Evolutionary conservation across 2,113 vertebrate genomes (phyloP), one percentile per base, ranked within the genome.

Genomic region (Chloroceryle aenea): DNA sequence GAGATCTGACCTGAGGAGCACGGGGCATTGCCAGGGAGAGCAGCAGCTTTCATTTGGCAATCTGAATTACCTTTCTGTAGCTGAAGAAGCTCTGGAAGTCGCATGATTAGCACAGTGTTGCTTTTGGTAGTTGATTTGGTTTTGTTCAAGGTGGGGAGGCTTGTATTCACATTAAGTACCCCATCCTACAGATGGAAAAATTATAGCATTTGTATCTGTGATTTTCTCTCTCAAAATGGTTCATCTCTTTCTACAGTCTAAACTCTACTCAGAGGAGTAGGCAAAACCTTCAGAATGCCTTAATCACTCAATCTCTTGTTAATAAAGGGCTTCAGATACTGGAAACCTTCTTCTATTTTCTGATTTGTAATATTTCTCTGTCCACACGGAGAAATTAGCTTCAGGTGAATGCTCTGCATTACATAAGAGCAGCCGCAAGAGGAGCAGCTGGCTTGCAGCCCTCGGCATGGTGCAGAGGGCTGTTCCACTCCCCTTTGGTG

Each of bases 131-230:
- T 38, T 50, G 42, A 29, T 59, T 80, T 91, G 29, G 23, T 91
- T 93, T 96, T 68, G 18, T 67, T 88, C 27, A 32, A 80, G 43
- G 45, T 42, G 32, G 72, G 40, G 90, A 94, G 50, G 61, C 15
- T 69, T 90, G 88, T 10, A 59, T 22, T 55, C n/a, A 8, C 75
- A 1, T 50, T 55, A 52, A 64, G 34, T 64, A n/a, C n/a, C 12
- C 19, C 30, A 5, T 85, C 48, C 76, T 86, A 40, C 72, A 26
- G 38, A 34, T 42, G 76, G 56, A 71, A 67, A 78, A 75, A 78
- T 34, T 17, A 27, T 1, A 59, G 77, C 2, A 0, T 27, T 82
- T 43, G 2, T 50, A 14, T 66, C 63, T 92, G 71, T 1, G 7
- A 15, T 22, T 58, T 83, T 67, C 50, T 69, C 30, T 40, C 42